Evolutionary conservation across 2,113 vertebrate species (phyloP), one percentile per base, ranked within the genome.

Genomic region (Geothlypis trichas): DNA sequence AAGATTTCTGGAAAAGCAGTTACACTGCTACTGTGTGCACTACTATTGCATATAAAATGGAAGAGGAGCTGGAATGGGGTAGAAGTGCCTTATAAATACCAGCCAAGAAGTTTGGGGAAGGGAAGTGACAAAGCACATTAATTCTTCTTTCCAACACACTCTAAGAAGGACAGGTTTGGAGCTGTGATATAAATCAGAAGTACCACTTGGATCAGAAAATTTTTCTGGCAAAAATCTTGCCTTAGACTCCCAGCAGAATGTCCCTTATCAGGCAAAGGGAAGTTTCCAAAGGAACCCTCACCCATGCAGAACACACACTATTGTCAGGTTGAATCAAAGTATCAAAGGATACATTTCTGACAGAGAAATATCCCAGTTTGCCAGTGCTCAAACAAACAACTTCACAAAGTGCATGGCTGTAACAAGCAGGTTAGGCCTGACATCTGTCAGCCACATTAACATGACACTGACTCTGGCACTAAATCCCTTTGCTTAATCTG

Each of bases 211-310:
- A 35, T 18, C 47, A 62, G 39, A 39, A 74, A 8, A 2, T 55
- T 63, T 71, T 27, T 52, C 33, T 42, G 8, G 5, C 13, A 51
- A 46, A 54, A 58, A 11, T 2, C 10, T 15, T 20, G 18, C 39
- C 23, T 39, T n/a, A 12, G 4, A 4, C 6, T 30, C 18, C 30
- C 30, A 44, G 17, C 2, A 42, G 21, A 63, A 31, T 0, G 1
- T 13, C 30, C 47, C 2, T 2, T 8, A 9, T 7, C 8, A 6
- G 8, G 44, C 27, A 61, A 57, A 72, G 79, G 11, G 17, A 28
- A n/a, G 17, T 20, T 75, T 30, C 37, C 62, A 33, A 44, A 90
- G 27, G 24, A 87, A 6, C 2, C 3, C 11, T 47, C 8, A 1
- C 6, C 8, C 9, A 20, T 13, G 46, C 73, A 77, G 57, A 41